Percentiles rank a stretch among this genome's conserved stretches.
Conservation (phyloP, 2,888 invertebrate species). For the Xanthorhoe spadicearia region DNA sequence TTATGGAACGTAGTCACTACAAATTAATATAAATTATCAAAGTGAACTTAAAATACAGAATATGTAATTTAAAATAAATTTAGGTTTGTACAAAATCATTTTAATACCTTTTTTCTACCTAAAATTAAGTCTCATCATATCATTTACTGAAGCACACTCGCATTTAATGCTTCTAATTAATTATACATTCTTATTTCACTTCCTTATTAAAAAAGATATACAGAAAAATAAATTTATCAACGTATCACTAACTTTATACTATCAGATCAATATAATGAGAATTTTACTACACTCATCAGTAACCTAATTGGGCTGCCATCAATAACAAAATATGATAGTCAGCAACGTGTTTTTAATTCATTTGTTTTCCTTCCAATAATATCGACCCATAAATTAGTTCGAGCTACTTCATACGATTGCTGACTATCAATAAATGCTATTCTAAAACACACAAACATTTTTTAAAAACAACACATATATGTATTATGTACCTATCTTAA, state of each 20-base stretch:
- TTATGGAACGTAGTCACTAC: no score
- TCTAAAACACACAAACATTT: neutral
- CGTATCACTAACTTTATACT: constrained; percentile 1
- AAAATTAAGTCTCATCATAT: neutral
- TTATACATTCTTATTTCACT: neutral
- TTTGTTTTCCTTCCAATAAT: neutral
- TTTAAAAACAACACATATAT: neutral
- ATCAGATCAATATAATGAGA: neutral
- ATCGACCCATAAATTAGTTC: neutral
- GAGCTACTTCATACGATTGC: neutral
- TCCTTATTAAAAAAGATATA: neutral
- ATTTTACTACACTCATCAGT: neutral
- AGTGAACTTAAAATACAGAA: no score
- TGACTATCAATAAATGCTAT: neutral
- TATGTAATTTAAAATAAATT: neutral
- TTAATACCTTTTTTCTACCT: neutral
- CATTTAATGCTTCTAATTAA: neutral
- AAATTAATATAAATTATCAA: no score
- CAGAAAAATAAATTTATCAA: neutral
- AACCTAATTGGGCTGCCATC: constrained; percentile 17
- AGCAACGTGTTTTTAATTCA: neutral
- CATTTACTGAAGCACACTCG: neutral
- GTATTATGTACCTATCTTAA: neutral
- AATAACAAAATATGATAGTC: constrained; percentile 2
- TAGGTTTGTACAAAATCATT: neutral